A percentile compares a stretch with the other conserved stretches of the same genome.
Conservation (phyloP, 2,888 invertebrate genomes). For the Agonopterix heracliana region DNA sequence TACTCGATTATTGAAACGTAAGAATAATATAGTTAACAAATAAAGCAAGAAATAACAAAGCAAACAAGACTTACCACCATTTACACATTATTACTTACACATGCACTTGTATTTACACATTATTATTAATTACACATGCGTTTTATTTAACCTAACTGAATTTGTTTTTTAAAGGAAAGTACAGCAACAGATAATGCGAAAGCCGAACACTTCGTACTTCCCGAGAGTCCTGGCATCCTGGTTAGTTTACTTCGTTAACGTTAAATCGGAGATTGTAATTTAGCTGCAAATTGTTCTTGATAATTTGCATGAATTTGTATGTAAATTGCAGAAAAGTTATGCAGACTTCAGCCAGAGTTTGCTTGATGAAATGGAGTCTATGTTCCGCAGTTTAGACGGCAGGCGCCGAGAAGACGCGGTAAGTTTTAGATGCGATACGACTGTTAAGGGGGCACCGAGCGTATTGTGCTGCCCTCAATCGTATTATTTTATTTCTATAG, state of each 20-base stretch:
- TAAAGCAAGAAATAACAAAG: too few species aligned
- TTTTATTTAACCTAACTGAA: neutral
- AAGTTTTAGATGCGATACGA: conserved; percentile 20
- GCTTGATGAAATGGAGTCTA: conserved; percentile 92
- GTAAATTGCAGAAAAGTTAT: conserved; percentile 41
- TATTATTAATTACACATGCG: too few species aligned
- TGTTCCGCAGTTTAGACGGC: conserved; percentile 81
- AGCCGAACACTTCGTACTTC: conserved; percentile 26
- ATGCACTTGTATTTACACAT: neutral
- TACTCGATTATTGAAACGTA: too few species aligned
- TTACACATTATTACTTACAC: too few species aligned
- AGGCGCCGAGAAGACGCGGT: conserved; percentile 37
- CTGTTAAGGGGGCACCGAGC: too few species aligned
- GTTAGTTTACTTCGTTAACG: conserved; percentile 24
- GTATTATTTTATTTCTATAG: too few species aligned
- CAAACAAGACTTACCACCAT: too few species aligned
- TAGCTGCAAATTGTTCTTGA: neutral
- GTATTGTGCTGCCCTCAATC: too few species aligned
- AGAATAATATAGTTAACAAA: too few species aligned
- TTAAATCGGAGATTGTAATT: neutral
- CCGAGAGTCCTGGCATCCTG: conserved; percentile 41
- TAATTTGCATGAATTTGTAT: neutral
- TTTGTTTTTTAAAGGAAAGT: conserved; percentile 32
- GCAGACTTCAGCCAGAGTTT: conserved; percentile 90
- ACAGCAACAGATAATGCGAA: conserved; percentile 31